Evolutionary conservation across 2,888 invertebrate species (phyloP).

Genomic region (Homarus gammarus): DNA sequence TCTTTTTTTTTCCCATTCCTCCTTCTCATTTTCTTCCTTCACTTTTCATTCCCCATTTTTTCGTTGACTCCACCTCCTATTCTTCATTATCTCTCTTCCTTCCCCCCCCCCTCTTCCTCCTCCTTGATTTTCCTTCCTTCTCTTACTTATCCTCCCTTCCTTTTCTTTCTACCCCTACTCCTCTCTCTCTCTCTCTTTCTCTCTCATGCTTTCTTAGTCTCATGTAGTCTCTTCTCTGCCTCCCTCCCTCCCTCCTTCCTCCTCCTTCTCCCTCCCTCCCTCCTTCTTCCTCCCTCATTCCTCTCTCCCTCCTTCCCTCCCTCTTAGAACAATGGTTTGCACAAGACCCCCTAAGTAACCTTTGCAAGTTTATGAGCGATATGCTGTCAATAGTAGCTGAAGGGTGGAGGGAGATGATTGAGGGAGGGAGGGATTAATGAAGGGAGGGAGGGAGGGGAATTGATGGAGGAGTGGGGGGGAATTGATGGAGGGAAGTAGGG

Average conservation of each 20-base stretch:
- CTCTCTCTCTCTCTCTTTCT: slow-evolving; percentile 24
- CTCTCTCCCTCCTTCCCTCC: not conserved
- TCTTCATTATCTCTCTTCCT: no score
- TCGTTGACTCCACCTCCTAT: no score
- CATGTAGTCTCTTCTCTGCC: not conserved
- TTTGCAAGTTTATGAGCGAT: not conserved
- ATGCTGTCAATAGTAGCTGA: not conserved
- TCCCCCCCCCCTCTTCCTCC: no score
- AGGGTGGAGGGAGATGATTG: not conserved
- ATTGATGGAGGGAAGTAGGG: no score
- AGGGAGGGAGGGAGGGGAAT: not conserved
- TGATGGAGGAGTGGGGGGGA: not conserved
- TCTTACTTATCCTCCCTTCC: not conserved
- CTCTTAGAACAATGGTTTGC: not conserved
- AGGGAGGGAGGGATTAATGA: not conserved
- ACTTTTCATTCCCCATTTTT: no score
- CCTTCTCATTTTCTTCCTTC: no score
- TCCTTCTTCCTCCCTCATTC: not conserved
- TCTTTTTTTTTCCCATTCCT: slow-evolving; percentile 11
- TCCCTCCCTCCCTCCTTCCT: not conserved
- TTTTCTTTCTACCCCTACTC: slow-evolving; percentile 5
- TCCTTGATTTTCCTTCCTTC: no score
- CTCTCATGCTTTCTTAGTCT: not conserved
- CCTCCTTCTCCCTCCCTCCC: no score
- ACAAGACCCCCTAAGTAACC: no score